Conservation (phyloP, 2,888 invertebrate species). For the Oscheius sp. region DNA sequence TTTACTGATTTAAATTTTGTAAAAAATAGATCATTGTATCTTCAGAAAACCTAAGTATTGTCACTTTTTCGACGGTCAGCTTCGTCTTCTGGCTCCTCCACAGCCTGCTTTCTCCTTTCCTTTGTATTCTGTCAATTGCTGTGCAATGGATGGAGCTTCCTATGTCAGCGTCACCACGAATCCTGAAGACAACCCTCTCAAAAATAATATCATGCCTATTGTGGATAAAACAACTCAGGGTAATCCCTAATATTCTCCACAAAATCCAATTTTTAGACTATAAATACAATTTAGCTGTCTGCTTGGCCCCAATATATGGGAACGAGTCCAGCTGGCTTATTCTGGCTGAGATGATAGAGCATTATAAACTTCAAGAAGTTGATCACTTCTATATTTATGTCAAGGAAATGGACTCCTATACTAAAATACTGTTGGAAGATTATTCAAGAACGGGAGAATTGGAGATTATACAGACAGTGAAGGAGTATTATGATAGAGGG, state of each 20-base stretch:
- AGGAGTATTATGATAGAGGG: too few species aligned
- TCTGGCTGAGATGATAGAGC: slow-evolving; percentile 26
- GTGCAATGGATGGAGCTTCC: not conserved
- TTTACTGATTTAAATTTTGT: too few species aligned
- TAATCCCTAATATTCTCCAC: not conserved
- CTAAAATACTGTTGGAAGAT: slow-evolving; percentile 6
- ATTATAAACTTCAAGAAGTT: slow-evolving; percentile 27
- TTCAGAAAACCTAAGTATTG: too few species aligned
- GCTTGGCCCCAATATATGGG: slow-evolving; percentile 29
- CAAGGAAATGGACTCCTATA: slow-evolving; percentile 23
- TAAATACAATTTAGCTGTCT: slow-evolving; percentile 14
- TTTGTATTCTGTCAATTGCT: slow-evolving; percentile 5
- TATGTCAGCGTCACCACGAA: slow-evolving; percentile 26
- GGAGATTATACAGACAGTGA: slow-evolving; percentile 6
- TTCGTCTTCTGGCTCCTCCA: slow-evolving; percentile 1
- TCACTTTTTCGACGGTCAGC: not conserved
- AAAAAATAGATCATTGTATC: too few species aligned
- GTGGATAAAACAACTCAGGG: too few species aligned
- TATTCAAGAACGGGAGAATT: slow-evolving; percentile 9
- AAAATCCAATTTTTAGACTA: not conserved
- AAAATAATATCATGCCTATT: too few species aligned
- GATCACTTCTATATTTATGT: slow-evolving; percentile 30
- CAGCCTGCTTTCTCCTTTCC: slow-evolving; percentile 1
- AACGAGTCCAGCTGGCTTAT: slow-evolving; percentile 10
- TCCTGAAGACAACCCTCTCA: too few species aligned